phyloP scores from a whole-genome alignment of 2,888 invertebrate species.

The Leptopilina myrica region DNA sequence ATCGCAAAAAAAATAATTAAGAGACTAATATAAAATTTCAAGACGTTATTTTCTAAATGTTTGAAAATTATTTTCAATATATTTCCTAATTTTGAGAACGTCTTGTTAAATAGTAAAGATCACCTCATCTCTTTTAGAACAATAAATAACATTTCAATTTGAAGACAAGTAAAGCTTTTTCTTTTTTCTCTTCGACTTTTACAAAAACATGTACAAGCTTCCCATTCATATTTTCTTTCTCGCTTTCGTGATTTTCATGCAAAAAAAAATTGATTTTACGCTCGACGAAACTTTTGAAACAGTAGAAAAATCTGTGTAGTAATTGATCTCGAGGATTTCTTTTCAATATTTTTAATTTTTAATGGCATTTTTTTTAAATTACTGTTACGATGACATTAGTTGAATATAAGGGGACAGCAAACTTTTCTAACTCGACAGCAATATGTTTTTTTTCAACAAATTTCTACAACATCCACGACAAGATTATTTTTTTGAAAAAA shows the following conservation, averaged over 20 bases:
- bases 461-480: conserved; percentile 12
- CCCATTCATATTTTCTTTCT: conserved; percentile 1
- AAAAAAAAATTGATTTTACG: conserved; percentile 1
- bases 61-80: conserved; percentile 5
- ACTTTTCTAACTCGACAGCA: not conserved
- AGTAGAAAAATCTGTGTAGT: not conserved
- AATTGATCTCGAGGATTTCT: not conserved
- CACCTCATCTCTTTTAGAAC: not conserved
- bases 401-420: not conserved
- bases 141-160: conserved; percentile 12
- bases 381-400: conserved; percentile 9
- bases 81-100: not conserved
- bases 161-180: conserved; percentile 5
- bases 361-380: not conserved
- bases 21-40: conserved; percentile 6
- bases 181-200: not conserved
- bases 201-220: conserved; percentile 3
- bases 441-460: not conserved
- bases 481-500: conserved; percentile 1
- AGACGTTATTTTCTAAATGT: not conserved
- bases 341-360: not conserved
- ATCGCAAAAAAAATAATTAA: not conserved
- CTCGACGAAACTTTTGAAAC: conserved; percentile 11
- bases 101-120: not conserved
- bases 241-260: not conserved